These are phyloP conservation scores for Mythimna ferrago DNA, from an alignment of 2,888 invertebrate species.

Conservation along the genomic window DNA sequence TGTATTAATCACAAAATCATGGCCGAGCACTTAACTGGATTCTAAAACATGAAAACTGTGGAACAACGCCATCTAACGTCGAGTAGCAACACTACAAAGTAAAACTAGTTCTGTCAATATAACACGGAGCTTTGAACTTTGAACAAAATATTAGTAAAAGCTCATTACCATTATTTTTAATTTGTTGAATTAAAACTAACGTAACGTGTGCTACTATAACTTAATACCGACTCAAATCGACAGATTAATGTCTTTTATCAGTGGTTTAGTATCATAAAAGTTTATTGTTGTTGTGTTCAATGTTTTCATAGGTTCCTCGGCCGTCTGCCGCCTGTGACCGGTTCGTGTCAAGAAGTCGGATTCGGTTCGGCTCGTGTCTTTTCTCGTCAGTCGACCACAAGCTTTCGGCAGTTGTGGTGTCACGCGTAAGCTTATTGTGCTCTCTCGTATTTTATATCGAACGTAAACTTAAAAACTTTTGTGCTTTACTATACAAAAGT, in stretches of 20 bases:
- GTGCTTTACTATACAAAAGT: conserved; percentile 18
- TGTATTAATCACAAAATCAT: no score
- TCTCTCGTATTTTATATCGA: conserved; percentile 62
- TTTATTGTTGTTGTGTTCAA: conserved; percentile 42
- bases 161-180: conserved; percentile 29
- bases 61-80: conserved; percentile 68
- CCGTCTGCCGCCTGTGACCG: conserved; percentile 64
- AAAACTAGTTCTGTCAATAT: conserved; percentile 26
- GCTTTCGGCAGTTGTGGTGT: conserved; percentile 56
- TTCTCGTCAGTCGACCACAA: conserved; percentile 64
- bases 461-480: conserved; percentile 56
- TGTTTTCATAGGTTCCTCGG: conserved; percentile 56
- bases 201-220: not conserved
- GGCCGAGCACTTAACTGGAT: no score
- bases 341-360: conserved; percentile 50
- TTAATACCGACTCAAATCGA: not conserved
- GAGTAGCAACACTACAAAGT: conserved; percentile 66
- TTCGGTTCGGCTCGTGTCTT: conserved; percentile 35
- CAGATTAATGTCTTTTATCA: conserved; percentile 3
- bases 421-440: conserved; percentile 41
- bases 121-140: conserved; percentile 52
- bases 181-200: conserved; percentile 51
- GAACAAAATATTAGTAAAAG: conserved; percentile 45
- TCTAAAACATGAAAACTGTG: not conserved
- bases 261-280: conserved; percentile 9